Conservation (phyloP, 2,113 vertebrate genomes). For the Phrynosoma platyrhinos region DNA sequence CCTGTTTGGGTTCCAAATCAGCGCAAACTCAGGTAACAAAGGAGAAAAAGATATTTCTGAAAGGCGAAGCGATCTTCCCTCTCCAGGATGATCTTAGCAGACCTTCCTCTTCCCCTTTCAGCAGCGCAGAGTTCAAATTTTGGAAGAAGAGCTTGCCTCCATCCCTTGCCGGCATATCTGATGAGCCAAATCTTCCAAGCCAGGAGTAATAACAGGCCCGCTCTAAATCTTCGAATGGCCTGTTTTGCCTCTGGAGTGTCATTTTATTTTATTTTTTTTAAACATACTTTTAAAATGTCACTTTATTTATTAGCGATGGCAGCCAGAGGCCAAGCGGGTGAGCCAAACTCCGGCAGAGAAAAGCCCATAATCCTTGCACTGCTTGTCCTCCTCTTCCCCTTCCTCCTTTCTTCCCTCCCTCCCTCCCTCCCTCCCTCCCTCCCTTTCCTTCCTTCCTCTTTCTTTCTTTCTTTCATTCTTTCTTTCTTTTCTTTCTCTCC, state of each 20-base stretch:
- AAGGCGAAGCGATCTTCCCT: not conserved
- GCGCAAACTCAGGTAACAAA: not conserved
- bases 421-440: no score
- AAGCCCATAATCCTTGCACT: conserved; percentile 15
- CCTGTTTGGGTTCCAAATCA: not conserved
- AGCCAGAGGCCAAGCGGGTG: conserved; percentile 44
- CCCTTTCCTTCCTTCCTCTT: no score
- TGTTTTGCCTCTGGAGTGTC: conserved; percentile 31
- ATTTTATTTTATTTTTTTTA: conserved; percentile 64
- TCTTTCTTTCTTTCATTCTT: no score
- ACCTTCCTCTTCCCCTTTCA: not conserved
- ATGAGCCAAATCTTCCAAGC: conserved; percentile 29
- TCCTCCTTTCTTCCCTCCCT: not conserved
- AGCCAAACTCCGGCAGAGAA: conserved; percentile 49
- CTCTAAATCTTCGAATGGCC: conserved; percentile 58
- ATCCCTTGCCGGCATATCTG: not conserved
- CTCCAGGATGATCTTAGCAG: not conserved
- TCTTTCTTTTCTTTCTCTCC: no score
- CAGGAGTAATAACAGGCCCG: conserved; percentile 41
- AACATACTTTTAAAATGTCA: not conserved
- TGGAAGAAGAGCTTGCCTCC: not conserved
- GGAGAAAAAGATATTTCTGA: not conserved
- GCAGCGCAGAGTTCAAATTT: no score
- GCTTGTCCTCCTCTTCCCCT: not conserved
- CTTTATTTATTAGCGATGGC: conserved; percentile 29